Conservation (phyloP, 2,113 vertebrate genomes). For the Brachypteracias leptosomus region DNA sequence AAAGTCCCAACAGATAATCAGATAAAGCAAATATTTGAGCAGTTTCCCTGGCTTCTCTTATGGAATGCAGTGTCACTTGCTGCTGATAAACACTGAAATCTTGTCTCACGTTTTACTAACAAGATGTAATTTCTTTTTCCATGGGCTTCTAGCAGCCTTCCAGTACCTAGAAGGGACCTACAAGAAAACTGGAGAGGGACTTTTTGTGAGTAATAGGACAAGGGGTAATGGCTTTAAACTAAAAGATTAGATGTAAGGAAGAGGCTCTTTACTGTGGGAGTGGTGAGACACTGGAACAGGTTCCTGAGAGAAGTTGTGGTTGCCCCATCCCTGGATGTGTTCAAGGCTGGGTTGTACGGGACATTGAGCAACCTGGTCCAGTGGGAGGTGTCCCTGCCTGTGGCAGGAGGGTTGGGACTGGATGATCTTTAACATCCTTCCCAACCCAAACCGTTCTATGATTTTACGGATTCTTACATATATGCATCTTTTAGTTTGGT, state of each 20-base stretch:
- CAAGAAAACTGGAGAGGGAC: background rate
- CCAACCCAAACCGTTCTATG: background rate
- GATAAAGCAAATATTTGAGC: background rate
- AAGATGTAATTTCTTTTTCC: background rate
- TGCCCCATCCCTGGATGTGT: background rate
- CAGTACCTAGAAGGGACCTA: background rate
- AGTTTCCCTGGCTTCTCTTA: background rate
- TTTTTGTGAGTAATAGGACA: too few relatives aligned
- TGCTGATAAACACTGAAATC: background rate
- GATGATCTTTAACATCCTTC: background rate
- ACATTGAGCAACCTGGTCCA: background rate
- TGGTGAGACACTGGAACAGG: background rate
- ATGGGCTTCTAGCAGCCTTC: background rate
- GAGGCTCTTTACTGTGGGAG: background rate
- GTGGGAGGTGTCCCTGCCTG: background rate
- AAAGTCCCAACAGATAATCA: background rate
- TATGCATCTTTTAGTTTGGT: background rate
- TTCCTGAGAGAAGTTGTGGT: background rate
- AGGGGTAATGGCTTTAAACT: background rate
- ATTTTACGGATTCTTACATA: background rate
- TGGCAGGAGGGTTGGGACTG: background rate
- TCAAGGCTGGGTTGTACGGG: background rate
- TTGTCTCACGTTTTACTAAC: background rate
- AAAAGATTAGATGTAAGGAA: background rate
- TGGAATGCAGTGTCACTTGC: background rate